Percentiles rank a stretch among this genome's conserved stretches.
These are phyloP conservation scores for Ciconia stormi DNA, from an alignment of 2,113 vertebrate genomes.

Conservation along the genomic window DNA sequence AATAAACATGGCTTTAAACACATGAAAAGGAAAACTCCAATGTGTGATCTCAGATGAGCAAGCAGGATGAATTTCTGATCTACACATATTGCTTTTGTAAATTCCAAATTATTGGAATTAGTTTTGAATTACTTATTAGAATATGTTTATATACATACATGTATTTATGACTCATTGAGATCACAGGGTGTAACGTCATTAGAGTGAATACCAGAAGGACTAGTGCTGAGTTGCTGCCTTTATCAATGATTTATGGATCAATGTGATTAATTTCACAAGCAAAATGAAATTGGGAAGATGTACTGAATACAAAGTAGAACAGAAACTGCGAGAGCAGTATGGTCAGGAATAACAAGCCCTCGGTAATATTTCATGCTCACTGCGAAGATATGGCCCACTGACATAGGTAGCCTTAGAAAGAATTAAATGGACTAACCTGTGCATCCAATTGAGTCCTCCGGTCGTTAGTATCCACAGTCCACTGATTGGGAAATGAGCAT, in stretches of 20 bases:
- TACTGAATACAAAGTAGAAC: background rate
- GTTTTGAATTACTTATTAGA: background rate
- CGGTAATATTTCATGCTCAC: background rate
- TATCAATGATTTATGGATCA: background rate
- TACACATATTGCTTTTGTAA: background rate
- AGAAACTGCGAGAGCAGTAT: background rate
- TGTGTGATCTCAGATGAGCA: constrained; percentile 22
- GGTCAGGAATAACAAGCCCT: background rate
- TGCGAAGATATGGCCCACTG: background rate
- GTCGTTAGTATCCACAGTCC: background rate
- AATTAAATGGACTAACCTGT: background rate
- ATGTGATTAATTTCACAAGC: background rate
- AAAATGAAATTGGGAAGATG: background rate
- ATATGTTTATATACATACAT: background rate
- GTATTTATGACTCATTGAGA: background rate
- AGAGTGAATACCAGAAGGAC: background rate
- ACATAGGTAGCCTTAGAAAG: background rate
- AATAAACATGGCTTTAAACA: constrained; percentile 59
- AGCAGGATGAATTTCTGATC: constrained; percentile 1
- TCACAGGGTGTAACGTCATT: background rate
- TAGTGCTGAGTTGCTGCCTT: background rate
- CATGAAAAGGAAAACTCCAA: constrained; percentile 52
- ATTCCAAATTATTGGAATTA: background rate
- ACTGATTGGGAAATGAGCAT: background rate
- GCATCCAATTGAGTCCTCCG: background rate